These are phyloP conservation scores for Micronisus gabar DNA, from an alignment of 2,113 vertebrate species.

Conservation along the genomic window DNA sequence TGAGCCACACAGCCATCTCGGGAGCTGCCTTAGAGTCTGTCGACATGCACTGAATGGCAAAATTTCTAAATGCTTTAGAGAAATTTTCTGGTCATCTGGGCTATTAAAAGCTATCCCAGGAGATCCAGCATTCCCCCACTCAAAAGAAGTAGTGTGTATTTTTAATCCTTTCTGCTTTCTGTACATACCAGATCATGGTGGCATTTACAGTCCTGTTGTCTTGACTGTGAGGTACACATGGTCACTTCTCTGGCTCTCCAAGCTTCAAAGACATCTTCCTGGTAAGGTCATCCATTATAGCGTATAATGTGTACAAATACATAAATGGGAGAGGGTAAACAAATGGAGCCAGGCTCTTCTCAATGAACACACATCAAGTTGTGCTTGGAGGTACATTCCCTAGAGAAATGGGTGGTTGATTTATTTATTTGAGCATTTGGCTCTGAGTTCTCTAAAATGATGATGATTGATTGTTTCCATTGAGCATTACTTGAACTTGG, in stretches of 20 bases:
- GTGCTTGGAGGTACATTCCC: neutral
- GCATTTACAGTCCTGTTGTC: neutral
- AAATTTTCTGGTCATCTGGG: neutral
- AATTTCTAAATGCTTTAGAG: neutral
- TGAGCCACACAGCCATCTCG: neutral
- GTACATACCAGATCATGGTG: too few relatives aligned
- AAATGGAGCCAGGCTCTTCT: neutral
- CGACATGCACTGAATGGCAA: too few relatives aligned
- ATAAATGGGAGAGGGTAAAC: neutral
- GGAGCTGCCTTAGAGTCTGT: neutral
- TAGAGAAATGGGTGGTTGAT: neutral
- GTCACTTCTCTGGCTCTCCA: neutral
- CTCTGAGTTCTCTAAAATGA: accelerated
- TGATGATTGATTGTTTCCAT: neutral
- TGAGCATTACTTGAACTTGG: neutral
- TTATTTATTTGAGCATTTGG: too few relatives aligned
- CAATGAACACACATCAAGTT: neutral
- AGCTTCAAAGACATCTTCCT: neutral
- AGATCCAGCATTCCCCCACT: neutral
- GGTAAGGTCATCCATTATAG: neutral
- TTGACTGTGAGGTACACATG: neutral
- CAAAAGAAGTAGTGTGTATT: neutral
- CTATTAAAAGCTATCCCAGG: neutral
- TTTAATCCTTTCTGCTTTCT: neutral
- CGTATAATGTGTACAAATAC: neutral